Base-by-base conservation (phyloP, 1,140 invertebrate genomes). In the Periplaneta americana region DNA sequence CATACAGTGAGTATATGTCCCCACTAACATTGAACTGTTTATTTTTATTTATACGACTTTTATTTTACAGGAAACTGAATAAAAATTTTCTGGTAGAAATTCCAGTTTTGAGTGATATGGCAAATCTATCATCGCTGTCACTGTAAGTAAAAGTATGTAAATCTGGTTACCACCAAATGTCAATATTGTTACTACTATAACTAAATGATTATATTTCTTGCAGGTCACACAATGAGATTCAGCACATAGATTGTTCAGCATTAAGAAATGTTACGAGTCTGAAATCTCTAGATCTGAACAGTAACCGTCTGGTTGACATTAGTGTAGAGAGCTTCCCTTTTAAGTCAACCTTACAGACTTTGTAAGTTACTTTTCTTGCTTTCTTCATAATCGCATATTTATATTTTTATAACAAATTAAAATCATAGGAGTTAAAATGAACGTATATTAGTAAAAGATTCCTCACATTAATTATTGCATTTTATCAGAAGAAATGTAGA, bases 171-270 rank as follows among this genome's bases (percentile, higher is more conserved):
- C n/a, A n/a, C n/a, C n/a, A n/a, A n/a, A 66, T n/a, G 22, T n/a
- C 22, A n/a, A n/a, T n/a, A 6, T 66, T 28, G 2, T 66, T 66
- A n/a, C n/a, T n/a, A n/a, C n/a, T 66, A 6, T 6, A 22, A 28
- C 28, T 66, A 66, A 28, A 6, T 66, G n/a, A n/a, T 6, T 33
- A 31, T 66, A 48, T 80, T 80, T 57, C 35, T 85, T 85, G 28
- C 81, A 89, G 88, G 48, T 90, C 93, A 82, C 91, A 92, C 84
- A 95, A 95, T 88, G 89, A 88, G 74, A 94, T 95, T 84, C 87
- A 85, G 57, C 87, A 85, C 66, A 91, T 95, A 82, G 90, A 91
- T 82, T 87, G 89, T 34, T 89, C 87, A 15, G 90, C 91, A 34
- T 92, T 97, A 84, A 87, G 90, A 1, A 88, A 89, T 36, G 91